These are phyloP conservation scores for Trachelipus rathkii DNA, from an alignment of 1,140 invertebrate species.

Conservation along the genomic window DNA sequence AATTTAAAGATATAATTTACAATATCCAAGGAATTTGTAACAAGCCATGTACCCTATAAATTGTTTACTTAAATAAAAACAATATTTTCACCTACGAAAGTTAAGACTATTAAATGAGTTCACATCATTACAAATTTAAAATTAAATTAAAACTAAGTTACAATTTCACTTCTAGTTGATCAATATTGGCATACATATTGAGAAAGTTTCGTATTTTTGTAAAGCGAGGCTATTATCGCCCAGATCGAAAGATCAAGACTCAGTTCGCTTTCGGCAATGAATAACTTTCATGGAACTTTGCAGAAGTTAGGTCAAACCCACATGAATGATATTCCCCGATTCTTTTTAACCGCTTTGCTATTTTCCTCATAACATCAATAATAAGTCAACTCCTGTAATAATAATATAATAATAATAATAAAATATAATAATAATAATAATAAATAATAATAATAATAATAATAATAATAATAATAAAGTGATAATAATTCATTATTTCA, in stretches of 20 bases:
- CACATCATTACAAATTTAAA: too few relatives aligned
- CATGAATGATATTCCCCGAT: conserved; percentile 51
- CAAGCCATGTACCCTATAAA: too few relatives aligned
- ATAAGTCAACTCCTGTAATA: conserved; percentile 51
- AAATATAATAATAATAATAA: background rate
- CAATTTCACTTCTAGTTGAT: too few relatives aligned
- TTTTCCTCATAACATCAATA: conserved; percentile 51
- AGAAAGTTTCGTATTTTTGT: conserved; percentile 59
- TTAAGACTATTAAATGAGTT: too few relatives aligned
- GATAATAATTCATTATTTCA: too few relatives aligned
- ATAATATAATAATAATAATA: conserved; percentile 22
- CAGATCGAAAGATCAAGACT: conserved; percentile 62
- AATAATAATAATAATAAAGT: too few relatives aligned
- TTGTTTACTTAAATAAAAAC: too few relatives aligned
- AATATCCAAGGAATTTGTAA: too few relatives aligned
- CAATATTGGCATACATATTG: conserved; percentile 55
- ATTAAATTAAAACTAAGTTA: too few relatives aligned
- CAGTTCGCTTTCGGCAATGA: conserved; percentile 53
- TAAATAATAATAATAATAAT: too few relatives aligned
- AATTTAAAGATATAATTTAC: too few relatives aligned
- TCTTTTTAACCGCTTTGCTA: conserved; percentile 52
- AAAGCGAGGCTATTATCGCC: conserved; percentile 60
- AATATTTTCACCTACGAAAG: too few relatives aligned
- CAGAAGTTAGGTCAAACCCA: conserved; percentile 57
- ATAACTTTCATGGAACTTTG: conserved; percentile 64